Percentiles rank a stretch among this genome's conserved stretches.
Evolutionary conservation across 2,797 vertebrate species (phyloP).

Genomic region (Hippopotamyrus pictus): DNA sequence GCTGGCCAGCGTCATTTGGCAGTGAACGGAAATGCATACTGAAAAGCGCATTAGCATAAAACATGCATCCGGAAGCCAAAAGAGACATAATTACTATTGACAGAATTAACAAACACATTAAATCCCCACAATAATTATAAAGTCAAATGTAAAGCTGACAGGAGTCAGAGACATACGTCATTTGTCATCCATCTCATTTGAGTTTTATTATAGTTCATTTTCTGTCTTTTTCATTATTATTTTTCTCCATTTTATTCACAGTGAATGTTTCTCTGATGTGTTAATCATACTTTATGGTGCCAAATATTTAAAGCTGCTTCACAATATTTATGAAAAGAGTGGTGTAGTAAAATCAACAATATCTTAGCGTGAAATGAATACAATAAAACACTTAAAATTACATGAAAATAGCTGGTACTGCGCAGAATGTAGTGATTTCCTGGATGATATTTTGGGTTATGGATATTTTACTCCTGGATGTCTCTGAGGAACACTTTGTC

Average conservation of each 20-base stretch:
- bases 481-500: background rate
- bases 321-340: background rate
- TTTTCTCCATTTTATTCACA: conserved; percentile 47
- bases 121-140: conserved; percentile 68
- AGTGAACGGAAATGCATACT: conserved; percentile 49
- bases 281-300: background rate
- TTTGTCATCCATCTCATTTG: conserved; percentile 63
- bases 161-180: conserved; percentile 54
- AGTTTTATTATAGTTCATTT: conserved; percentile 54
- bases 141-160: conserved; percentile 64
- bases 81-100: conserved; percentile 68
- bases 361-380: background rate
- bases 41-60: conserved; percentile 60
- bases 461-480: background rate
- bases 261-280: conserved; percentile 31
- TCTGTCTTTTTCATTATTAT: conserved; percentile 47
- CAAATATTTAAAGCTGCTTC: conserved; percentile 20
- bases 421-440: background rate
- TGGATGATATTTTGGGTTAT: background rate
- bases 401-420: background rate
- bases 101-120: conserved; percentile 71
- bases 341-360: background rate
- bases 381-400: background rate
- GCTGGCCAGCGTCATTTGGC: conserved; percentile 51
- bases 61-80: conserved; percentile 48